Evolutionary conservation across 2,113 vertebrate species (phyloP).

Genomic region (Amphilophus citrinellus): DNA sequence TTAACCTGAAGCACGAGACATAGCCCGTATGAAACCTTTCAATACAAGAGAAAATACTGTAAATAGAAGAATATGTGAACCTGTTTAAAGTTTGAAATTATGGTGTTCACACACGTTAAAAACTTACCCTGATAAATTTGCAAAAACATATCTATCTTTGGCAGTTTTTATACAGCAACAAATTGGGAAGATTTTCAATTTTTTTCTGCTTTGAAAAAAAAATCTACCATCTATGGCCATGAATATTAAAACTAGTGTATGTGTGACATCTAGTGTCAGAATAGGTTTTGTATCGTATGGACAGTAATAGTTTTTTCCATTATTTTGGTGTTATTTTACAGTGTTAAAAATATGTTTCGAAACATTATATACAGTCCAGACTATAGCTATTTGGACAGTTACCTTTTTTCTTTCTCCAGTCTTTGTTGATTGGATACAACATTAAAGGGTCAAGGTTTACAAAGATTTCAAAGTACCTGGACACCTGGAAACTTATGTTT

Average conservation of each 20-base stretch:
- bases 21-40: not conserved
- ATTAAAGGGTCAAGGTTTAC: slow-evolving; percentile 8
- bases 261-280: not conserved
- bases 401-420: not conserved
- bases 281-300: not conserved
- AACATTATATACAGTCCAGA: not conserved
- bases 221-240: not conserved
- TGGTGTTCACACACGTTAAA: not conserved
- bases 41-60: not conserved
- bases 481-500: not conserved
- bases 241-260: not conserved
- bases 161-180: not conserved
- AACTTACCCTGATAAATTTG: not conserved
- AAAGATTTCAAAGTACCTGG: not conserved
- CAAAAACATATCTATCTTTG: not conserved
- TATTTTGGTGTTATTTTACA: not conserved
- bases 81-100: not conserved
- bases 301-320: not conserved
- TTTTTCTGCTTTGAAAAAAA: not conserved
- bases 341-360: not conserved
- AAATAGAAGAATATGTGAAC: too few relatives aligned
- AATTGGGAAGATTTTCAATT: not conserved
- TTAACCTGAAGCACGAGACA: not conserved
- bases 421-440: not conserved
- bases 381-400: slow-evolving; percentile 8